Percentiles rank a stretch among this genome's conserved stretches.
phyloP scores from a whole-genome alignment of 2,113 vertebrate species.

The Centropristis striata region DNA sequence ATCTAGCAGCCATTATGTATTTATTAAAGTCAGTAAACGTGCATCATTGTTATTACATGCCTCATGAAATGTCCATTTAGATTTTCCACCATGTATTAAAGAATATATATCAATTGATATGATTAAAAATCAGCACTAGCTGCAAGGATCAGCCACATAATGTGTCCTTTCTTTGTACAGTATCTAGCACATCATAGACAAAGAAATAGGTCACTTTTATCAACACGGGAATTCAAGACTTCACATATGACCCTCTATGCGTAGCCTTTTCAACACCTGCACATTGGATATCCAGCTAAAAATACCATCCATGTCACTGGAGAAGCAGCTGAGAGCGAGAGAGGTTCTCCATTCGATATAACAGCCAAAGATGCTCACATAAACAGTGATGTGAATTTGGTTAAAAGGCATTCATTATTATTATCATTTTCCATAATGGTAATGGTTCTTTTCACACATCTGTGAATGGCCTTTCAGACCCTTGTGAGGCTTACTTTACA shows the following conservation, averaged over 20 bases:
- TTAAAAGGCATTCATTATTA: neutral
- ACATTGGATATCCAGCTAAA: constrained; percentile 67
- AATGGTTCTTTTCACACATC: neutral
- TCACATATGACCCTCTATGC: constrained; percentile 67
- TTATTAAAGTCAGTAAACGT: constrained; percentile 21
- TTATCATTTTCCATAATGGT: too few species aligned
- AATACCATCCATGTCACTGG: constrained; percentile 58
- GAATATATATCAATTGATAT: neutral
- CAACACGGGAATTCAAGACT: constrained; percentile 69
- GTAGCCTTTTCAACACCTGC: constrained; percentile 66
- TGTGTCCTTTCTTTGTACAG: constrained; percentile 35
- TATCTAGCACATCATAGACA: constrained; percentile 69
- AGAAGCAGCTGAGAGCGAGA: constrained; percentile 10
- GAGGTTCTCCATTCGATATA: neutral
- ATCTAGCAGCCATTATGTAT: neutral
- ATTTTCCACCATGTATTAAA: neutral
- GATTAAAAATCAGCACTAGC: neutral
- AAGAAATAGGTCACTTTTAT: constrained; percentile 71
- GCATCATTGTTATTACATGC: neutral
- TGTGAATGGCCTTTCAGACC: neutral
- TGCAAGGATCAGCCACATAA: constrained; percentile 22
- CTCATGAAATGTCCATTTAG: neutral
- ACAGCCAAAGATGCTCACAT: neutral
- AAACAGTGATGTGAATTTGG: constrained; percentile 6
- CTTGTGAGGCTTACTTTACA: neutral